phyloP scores from a whole-genome alignment of 2,888 invertebrate species.

The Lepidochrysops patricia region DNA sequence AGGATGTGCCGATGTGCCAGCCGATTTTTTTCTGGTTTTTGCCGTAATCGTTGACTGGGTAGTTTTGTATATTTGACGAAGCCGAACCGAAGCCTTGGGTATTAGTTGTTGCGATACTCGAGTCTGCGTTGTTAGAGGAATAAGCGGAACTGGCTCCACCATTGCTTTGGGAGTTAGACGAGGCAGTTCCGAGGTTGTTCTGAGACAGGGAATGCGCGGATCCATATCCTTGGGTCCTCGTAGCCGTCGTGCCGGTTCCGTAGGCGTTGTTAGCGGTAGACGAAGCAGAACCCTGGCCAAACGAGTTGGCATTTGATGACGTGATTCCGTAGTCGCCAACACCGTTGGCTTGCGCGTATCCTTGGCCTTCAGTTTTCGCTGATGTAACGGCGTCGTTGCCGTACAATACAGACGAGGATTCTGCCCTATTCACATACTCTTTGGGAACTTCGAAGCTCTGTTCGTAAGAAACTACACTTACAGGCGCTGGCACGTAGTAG shows the following conservation, averaged over 20 bases:
- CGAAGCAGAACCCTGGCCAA: constrained; percentile 3
- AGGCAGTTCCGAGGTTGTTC: neutral
- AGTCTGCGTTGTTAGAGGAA: constrained; percentile 29
- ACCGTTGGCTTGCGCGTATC: constrained; percentile 5
- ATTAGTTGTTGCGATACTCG: constrained; percentile 29
- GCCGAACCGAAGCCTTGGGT: constrained; percentile 44
- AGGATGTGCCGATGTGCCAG: constrained; percentile 57
- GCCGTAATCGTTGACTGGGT: constrained; percentile 29
- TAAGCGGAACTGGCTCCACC: constrained; percentile 17
- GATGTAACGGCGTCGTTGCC: constrained; percentile 40
- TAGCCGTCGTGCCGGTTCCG: neutral
- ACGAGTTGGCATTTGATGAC: constrained; percentile 7
- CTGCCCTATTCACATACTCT: constrained; percentile 33
- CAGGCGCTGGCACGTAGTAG: constrained; percentile 51
- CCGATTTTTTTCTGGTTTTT: constrained; percentile 38
- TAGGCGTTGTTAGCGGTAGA: constrained; percentile 4
- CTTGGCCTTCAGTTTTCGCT: constrained; percentile 39
- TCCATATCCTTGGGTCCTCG: constrained; percentile 10
- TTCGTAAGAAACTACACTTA: constrained; percentile 49
- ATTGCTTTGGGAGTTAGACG: constrained; percentile 8
- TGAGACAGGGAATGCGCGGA: constrained; percentile 9
- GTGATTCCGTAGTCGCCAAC: constrained; percentile 4
- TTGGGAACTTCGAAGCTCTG: constrained; percentile 46
- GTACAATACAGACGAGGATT: constrained; percentile 42
- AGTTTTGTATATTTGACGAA: constrained; percentile 43